phyloP scores from a whole-genome alignment of 2,888 invertebrate species.

The Ochropacha duplaris region DNA sequence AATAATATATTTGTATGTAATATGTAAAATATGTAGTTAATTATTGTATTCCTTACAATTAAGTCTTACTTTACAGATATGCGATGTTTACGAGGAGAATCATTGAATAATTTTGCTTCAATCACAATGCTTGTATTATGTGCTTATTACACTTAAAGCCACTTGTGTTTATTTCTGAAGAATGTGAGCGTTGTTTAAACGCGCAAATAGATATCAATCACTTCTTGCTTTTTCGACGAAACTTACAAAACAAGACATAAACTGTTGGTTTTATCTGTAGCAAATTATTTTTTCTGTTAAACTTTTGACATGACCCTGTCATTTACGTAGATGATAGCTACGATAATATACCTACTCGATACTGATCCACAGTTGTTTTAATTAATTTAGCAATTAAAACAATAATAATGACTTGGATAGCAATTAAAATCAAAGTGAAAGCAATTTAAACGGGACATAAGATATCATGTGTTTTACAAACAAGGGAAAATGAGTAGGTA shows the following conservation, averaged over 20 bases:
- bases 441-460: background rate
- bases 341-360: conserved; percentile 20
- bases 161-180: conserved; percentile 4
- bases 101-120: background rate
- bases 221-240: conserved; percentile 24
- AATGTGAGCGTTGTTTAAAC: conserved; percentile 28
- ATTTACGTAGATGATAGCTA: conserved; percentile 51
- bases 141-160: background rate
- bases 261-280: conserved; percentile 63
- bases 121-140: background rate
- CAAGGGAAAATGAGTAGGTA: background rate
- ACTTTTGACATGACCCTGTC: conserved; percentile 48
- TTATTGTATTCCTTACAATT: too few species aligned
- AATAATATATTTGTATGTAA: too few species aligned
- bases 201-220: conserved; percentile 25
- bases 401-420: background rate
- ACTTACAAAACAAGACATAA: conserved; percentile 56
- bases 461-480: background rate
- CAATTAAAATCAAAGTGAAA: background rate
- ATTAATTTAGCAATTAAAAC: conserved; percentile 26
- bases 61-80: too few species aligned
- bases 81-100: too few species aligned
- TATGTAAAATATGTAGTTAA: too few species aligned
- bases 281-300: conserved; percentile 78
- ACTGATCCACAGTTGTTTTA: conserved; percentile 35